Evolutionary conservation across 92 coral and sea anemone species (phyloP).

Genomic region (Siderastrea siderea): DNA sequence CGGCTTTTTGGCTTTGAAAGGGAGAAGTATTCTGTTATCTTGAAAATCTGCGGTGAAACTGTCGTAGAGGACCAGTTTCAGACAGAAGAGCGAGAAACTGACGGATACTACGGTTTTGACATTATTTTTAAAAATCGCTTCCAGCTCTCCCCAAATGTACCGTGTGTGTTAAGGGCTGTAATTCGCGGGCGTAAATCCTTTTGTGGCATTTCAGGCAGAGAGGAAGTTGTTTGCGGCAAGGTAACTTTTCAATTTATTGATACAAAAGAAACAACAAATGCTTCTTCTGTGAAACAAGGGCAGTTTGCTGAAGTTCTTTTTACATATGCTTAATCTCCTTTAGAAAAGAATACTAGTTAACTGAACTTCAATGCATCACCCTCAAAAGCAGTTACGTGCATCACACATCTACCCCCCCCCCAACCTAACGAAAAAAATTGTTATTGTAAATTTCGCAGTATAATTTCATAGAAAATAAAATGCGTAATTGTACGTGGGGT

Average conservation of each 20-base stretch:
- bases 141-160: not conserved
- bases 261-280: not conserved
- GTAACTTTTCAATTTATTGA: slow-evolving; percentile 10
- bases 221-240: not conserved
- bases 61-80: not conserved
- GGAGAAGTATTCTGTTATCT: not conserved
- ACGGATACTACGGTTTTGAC: not conserved
- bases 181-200: not conserved
- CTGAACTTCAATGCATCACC: no score
- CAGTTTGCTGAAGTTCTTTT: slow-evolving; percentile 17
- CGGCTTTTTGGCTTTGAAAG: not conserved
- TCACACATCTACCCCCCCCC: no score
- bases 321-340: not conserved
- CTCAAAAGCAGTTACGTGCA: no score
- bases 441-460: no score
- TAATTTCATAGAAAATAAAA: no score
- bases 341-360: not conserved
- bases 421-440: no score
- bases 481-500: no score
- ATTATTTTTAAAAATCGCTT: not conserved
- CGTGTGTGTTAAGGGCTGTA: not conserved
- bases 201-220: not conserved
- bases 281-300: not conserved
- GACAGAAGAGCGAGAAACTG: not conserved
- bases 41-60: not conserved